phyloP scores from a whole-genome alignment of 1,140 invertebrate species.

The Thalassaphorura encarpata region DNA sequence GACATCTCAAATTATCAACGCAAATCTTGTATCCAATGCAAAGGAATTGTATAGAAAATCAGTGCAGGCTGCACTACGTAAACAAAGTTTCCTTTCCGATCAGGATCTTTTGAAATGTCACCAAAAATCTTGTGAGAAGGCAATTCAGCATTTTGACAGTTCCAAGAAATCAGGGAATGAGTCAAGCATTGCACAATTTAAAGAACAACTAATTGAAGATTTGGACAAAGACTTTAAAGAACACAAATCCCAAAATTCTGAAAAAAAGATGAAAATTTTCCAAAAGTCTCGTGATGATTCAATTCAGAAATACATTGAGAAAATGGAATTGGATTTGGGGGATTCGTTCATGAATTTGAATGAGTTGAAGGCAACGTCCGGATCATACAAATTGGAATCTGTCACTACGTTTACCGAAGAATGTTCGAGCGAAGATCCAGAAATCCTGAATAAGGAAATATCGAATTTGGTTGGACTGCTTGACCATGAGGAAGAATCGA shows the following conservation, averaged over 20 bases:
- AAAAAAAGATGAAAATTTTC: no score
- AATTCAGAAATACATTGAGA: slow-evolving; percentile 1
- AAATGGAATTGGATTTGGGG: not conserved
- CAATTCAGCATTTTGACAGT: not conserved
- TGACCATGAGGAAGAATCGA: no score
- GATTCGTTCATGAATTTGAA: no score
- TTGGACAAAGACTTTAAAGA: no score
- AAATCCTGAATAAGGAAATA: no score
- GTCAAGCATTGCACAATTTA: not conserved
- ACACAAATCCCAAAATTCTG: no score
- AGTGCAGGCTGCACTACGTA: not conserved
- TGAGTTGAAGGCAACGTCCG: no score
- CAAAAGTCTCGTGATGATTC: not conserved
- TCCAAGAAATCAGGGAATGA: not conserved
- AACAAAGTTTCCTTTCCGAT: not conserved
- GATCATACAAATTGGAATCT: no score
- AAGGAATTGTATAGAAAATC: not conserved
- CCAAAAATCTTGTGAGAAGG: not conserved
- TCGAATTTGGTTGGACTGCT: no score
- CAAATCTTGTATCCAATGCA: not conserved
- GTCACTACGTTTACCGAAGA: no score
- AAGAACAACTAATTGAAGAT: not conserved
- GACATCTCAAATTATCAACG: not conserved
- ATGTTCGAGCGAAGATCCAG: no score
- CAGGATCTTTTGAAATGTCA: not conserved